Evolutionary conservation across 2,888 invertebrate species (phyloP), one percentile per base, ranked within the genome.

Genomic region (Mylabris sibirica): DNA sequence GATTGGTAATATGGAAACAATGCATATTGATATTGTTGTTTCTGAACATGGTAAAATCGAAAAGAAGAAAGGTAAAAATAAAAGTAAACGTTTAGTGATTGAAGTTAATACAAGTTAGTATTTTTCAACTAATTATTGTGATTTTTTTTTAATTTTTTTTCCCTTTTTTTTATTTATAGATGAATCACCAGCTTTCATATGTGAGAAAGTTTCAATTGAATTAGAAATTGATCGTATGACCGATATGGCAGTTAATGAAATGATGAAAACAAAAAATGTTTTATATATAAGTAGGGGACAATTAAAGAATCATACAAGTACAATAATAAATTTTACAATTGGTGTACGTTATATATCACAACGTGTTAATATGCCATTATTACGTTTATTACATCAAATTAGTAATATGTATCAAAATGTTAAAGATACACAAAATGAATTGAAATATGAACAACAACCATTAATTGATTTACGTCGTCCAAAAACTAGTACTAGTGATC

Each of bases 401-500:
- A 95, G 94, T 79, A 97, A 96, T 81, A 97, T 98, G 97, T 97
- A 97, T 85, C 96, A 97, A 85, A 98, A 97, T 83, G 96, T 98
- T 1, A 95, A 96, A 82, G 96, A 97, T 82, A 97, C 97, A 0
- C 95, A 96, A 82, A 92, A 92, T 76, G 97, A 97, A 80, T 87
- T 98, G 69, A 92, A 94, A 75, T 30, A 30, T 30, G 93, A 93
- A 76, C 92, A 93, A 74, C 89, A 88, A 63, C 86, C 88, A 0
- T 35, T 35, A 17, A 81, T 81, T 1, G 84, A 84, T 79, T 83
- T 82, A 74, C 82, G 82, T 71, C 81, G 78, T 78, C 79, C 84
- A 2, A 85, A 85, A 76, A 84, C 84, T 0, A 84, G 85, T 63
- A 79, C 80, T 2, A 84, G 83, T 69, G 83, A 84, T 73, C 85